A percentile compares a stretch with the other conserved stretches of the same genome.
These are phyloP conservation scores for Diarsia brunnea DNA, from an alignment of 2,888 invertebrate genomes.

Conservation along the genomic window DNA sequence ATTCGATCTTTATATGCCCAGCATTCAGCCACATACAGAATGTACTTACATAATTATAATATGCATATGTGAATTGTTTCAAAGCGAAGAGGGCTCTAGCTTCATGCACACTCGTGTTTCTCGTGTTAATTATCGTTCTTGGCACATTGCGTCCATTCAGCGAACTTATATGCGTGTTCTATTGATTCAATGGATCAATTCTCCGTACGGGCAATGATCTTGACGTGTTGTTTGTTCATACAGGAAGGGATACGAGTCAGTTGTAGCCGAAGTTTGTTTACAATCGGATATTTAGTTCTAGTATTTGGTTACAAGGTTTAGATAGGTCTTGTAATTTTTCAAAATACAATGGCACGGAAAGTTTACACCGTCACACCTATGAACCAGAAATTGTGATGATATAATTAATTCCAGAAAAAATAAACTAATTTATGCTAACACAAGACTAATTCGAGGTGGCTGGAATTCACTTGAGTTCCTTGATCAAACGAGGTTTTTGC, in stretches of 20 bases:
- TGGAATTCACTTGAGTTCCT: slow-evolving; percentile 10
- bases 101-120: slow-evolving; percentile 30
- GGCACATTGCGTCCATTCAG: slow-evolving; percentile 62
- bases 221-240: slow-evolving; percentile 19
- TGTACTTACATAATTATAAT: background rate
- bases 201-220: slow-evolving; percentile 12
- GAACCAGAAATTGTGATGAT: background rate
- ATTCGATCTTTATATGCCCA: slow-evolving; percentile 7
- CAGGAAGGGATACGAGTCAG: slow-evolving; percentile 11
- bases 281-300: background rate
- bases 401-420: background rate
- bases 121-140: slow-evolving; percentile 36
- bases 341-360: background rate
- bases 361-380: background rate
- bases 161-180: slow-evolving; percentile 47
- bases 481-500: slow-evolving; percentile 3
- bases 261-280: slow-evolving; percentile 1
- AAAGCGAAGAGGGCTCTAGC: slow-evolving; percentile 52
- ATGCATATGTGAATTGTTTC: slow-evolving; percentile 59
- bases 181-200: slow-evolving; percentile 43
- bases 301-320: background rate
- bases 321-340: background rate
- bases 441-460: background rate
- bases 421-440: background rate
- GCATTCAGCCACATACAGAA: slow-evolving; percentile 2